Evolutionary conservation across 92 coral and sea anemone genomes (phyloP).

Genomic region (Zoanthus sociatus): DNA sequence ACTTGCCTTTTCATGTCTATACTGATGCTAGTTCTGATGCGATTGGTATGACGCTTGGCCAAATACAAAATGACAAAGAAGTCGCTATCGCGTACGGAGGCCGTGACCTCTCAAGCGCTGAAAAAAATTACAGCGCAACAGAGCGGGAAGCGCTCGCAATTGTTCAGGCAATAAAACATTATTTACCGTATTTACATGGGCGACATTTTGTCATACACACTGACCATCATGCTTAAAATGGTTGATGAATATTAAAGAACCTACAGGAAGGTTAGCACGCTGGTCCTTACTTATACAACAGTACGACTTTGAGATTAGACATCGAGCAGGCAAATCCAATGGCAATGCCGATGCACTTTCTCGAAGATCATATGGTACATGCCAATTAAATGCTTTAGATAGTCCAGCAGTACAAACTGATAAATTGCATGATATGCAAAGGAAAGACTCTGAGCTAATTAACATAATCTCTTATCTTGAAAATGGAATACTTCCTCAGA

Average conservation of each 20-base stretch:
- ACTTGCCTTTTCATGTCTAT: neutral
- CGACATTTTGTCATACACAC: constrained; percentile 32
- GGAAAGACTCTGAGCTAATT: constrained; percentile 17
- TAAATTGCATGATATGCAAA: constrained; percentile 25
- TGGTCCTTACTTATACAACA: constrained; percentile 8
- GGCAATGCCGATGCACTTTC: constrained; percentile 33
- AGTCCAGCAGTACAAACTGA: constrained; percentile 19
- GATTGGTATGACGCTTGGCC: neutral
- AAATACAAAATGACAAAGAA: constrained; percentile 9
- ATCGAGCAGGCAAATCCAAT: constrained; percentile 4
- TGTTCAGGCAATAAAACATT: constrained; percentile 18
- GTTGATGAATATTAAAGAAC: constrained; percentile 38
- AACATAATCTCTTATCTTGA: constrained; percentile 24
- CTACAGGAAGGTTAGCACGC: neutral
- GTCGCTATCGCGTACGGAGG: neutral
- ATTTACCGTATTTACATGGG: constrained; percentile 22
- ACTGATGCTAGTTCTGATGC: constrained; percentile 8
- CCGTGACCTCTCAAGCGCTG: neutral
- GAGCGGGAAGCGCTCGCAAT: constrained; percentile 50
- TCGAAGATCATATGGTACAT: constrained; percentile 18
- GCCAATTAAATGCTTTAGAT: neutral
- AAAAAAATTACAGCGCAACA: neutral
- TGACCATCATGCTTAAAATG: constrained; percentile 36
- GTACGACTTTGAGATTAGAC: constrained; percentile 13
- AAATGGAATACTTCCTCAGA: constrained; percentile 27